Evolutionary conservation across 2,888 invertebrate species (phyloP).

Genomic region (Neria commutata): DNA sequence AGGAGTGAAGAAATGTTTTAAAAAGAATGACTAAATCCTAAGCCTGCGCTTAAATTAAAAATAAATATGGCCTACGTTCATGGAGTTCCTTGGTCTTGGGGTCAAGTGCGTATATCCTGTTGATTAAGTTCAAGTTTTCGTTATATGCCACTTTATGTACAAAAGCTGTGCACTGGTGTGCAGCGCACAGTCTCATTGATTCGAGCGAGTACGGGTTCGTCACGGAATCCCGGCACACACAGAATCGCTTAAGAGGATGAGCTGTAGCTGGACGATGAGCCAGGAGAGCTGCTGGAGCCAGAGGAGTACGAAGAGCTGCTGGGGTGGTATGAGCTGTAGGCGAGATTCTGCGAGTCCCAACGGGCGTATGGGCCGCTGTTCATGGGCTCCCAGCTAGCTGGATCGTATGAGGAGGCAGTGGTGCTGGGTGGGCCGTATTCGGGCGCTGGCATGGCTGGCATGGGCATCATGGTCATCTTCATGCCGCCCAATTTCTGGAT

Average conservation of each 20-base stretch:
- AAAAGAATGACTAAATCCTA: constrained; percentile 45
- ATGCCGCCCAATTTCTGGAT: constrained; percentile 81
- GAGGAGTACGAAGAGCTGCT: constrained; percentile 68
- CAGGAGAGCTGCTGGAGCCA: constrained; percentile 56
- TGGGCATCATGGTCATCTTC: constrained; percentile 73
- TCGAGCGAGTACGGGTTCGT: not conserved
- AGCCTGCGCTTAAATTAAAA: constrained; percentile 35
- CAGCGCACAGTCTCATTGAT: not conserved
- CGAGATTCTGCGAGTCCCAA: constrained; percentile 74
- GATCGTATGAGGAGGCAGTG: constrained; percentile 75
- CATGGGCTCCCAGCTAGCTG: constrained; percentile 70
- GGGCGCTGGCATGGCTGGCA: constrained; percentile 67
- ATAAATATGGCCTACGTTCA: constrained; percentile 46
- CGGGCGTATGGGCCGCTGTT: constrained; percentile 80
- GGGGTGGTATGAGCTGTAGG: constrained; percentile 76
- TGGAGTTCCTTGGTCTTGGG: constrained; percentile 38
- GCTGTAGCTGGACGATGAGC: constrained; percentile 48
- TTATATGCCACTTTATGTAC: constrained; percentile 33
- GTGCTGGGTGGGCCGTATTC: constrained; percentile 75
- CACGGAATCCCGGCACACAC: not conserved
- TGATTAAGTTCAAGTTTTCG: constrained; percentile 24
- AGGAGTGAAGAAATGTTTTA: too few species aligned
- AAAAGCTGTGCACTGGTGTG: constrained; percentile 20
- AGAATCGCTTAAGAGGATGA: constrained; percentile 42
- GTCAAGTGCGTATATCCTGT: constrained; percentile 29